Conservation (phyloP, 2,797 vertebrate species). For the Anniella stebbinsi region DNA sequence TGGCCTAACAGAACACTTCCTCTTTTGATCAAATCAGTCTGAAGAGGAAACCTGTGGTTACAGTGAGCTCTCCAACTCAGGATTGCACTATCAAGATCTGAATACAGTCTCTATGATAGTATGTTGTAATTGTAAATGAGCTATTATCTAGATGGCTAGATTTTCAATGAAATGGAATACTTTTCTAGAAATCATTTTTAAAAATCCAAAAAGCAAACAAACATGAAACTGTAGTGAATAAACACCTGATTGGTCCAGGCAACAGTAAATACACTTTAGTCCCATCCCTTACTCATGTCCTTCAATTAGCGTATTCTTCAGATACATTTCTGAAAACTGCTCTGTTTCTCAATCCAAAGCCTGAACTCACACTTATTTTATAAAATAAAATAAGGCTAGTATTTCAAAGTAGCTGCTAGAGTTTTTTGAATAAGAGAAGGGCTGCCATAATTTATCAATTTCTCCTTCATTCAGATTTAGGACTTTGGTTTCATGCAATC, state of each 20-base stretch:
- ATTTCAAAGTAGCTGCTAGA: conserved; percentile 8
- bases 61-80: not conserved
- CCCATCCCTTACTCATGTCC: conserved; percentile 10
- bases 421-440: conserved; percentile 9
- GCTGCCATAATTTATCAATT: accelerated
- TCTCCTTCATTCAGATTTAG: not conserved
- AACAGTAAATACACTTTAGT: conserved; percentile 22
- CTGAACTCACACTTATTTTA: conserved; percentile 23
- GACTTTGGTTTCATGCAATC: not conserved
- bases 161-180: not conserved
- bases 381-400: not conserved
- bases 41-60: not conserved
- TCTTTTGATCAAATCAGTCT: conserved; percentile 1
- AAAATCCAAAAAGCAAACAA: conserved; percentile 9
- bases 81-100: not conserved
- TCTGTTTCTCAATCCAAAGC: conserved; percentile 9
- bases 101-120: not conserved
- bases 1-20: not conserved
- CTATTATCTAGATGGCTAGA: not conserved
- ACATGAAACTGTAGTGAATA: not conserved
- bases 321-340: conserved; percentile 36
- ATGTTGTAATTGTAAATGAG: conserved; percentile 26
- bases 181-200: not conserved
- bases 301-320: not conserved
- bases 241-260: conserved; percentile 37